Conservation (phyloP, 2,797 vertebrate species). For the Fringilla coelebs region DNA sequence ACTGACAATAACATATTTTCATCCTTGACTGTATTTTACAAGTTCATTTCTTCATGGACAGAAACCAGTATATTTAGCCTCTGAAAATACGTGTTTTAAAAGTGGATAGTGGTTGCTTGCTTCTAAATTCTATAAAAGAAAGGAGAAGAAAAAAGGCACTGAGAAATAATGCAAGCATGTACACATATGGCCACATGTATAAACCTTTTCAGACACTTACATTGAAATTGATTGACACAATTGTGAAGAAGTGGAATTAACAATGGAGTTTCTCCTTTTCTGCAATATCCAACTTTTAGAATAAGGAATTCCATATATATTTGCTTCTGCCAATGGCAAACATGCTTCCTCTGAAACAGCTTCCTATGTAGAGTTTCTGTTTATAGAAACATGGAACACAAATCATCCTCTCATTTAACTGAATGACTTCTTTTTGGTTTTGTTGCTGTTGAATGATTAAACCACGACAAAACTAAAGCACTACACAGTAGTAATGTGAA, state of each 20-base stretch:
- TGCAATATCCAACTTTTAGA: neutral
- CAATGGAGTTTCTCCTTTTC: neutral
- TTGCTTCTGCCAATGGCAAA: neutral
- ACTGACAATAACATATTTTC: neutral
- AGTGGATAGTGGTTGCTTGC: neutral
- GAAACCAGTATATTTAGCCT: neutral
- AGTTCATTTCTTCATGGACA: neutral
- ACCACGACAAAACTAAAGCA: neutral
- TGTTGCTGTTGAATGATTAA: neutral
- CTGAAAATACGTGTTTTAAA: neutral
- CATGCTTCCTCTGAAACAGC: neutral
- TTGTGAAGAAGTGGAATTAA: neutral
- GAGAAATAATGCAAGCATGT: neutral
- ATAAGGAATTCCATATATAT: neutral
- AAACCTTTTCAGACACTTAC: neutral
- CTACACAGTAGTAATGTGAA: neutral
- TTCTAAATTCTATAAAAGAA: neutral
- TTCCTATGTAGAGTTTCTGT: neutral
- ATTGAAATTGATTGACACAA: neutral
- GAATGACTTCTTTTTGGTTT: neutral
- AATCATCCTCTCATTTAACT: neutral
- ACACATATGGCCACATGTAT: neutral
- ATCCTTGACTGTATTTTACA: neutral
- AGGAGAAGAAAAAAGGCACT: neutral
- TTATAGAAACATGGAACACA: neutral